Conservation (phyloP, 2,797 vertebrate species). For the Botia kubotai region DNA sequence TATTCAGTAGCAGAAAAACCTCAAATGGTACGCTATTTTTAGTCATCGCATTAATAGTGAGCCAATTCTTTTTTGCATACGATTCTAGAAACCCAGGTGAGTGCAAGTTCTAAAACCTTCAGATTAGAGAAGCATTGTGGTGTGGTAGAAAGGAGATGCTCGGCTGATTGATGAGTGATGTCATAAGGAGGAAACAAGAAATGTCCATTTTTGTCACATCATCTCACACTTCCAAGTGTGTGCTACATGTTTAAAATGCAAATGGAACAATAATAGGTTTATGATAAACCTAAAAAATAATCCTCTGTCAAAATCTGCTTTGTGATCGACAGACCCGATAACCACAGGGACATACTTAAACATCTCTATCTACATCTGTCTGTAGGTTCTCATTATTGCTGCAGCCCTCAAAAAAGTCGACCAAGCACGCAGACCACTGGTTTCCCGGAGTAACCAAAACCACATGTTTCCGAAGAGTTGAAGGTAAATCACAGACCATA, state of each 20-base stretch:
- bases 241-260: slow-evolving; percentile 43
- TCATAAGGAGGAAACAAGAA: slow-evolving; percentile 41
- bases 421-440: slow-evolving; percentile 59
- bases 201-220: slow-evolving; percentile 38
- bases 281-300: slow-evolving; percentile 33
- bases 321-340: background rate
- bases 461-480: slow-evolving; percentile 76
- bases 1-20: too few species aligned
- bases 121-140: background rate
- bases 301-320: slow-evolving; percentile 12
- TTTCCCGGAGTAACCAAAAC: slow-evolving; percentile 76
- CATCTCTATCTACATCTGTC: background rate
- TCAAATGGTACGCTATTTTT: too few species aligned
- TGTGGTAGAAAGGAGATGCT: background rate
- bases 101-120: too few species aligned
- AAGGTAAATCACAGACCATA: slow-evolving; percentile 81
- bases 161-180: slow-evolving; percentile 38
- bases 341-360: background rate
- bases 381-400: slow-evolving; percentile 2
- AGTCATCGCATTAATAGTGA: too few species aligned
- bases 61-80: too few species aligned
- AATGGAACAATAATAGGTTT: slow-evolving; percentile 37
- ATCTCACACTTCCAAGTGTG: slow-evolving; percentile 33
- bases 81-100: too few species aligned
- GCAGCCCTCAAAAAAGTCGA: too few species aligned